phyloP scores from a whole-genome alignment of 2,888 invertebrate species.

The Brachylomia viminalis region DNA sequence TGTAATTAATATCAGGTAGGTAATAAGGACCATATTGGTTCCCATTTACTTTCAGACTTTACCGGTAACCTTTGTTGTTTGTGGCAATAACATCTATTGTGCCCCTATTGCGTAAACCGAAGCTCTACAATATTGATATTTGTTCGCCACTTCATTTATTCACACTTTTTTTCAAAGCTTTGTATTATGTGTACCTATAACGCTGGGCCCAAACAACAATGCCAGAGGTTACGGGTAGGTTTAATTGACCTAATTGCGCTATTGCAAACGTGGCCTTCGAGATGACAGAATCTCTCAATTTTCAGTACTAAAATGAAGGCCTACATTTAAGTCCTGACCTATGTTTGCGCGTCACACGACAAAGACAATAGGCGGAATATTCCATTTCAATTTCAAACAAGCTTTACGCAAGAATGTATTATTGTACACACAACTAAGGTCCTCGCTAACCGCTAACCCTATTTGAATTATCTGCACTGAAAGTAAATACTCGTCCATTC shows the following conservation, averaged over 20 bases:
- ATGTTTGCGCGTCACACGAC: background rate
- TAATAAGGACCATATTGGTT: constrained; percentile 13
- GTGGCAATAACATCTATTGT: constrained; percentile 46
- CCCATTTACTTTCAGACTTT: constrained; percentile 21
- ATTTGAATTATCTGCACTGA: background rate
- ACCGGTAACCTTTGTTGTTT: constrained; percentile 41
- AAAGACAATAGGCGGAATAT: constrained; percentile 12
- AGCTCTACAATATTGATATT: constrained; percentile 36
- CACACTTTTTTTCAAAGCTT: constrained; percentile 1
- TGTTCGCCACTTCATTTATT: constrained; percentile 39
- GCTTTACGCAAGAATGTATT: constrained; percentile 18
- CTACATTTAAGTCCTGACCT: no score
- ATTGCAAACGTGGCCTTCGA: background rate
- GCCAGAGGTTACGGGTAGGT: background rate
- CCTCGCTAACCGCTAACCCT: background rate
- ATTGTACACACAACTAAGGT: constrained; percentile 7
- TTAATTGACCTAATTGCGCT: background rate
- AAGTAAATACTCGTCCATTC: background rate
- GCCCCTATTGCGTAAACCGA: constrained; percentile 33
- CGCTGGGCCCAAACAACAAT: no score
- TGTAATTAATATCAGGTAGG: constrained; percentile 32
- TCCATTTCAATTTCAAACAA: constrained; percentile 20
- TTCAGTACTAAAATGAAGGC: background rate
- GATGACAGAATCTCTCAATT: background rate
- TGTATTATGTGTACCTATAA: background rate